These are phyloP conservation scores for Sesia apiformis DNA, from an alignment of 2,888 invertebrate species.

Conservation along the genomic window DNA sequence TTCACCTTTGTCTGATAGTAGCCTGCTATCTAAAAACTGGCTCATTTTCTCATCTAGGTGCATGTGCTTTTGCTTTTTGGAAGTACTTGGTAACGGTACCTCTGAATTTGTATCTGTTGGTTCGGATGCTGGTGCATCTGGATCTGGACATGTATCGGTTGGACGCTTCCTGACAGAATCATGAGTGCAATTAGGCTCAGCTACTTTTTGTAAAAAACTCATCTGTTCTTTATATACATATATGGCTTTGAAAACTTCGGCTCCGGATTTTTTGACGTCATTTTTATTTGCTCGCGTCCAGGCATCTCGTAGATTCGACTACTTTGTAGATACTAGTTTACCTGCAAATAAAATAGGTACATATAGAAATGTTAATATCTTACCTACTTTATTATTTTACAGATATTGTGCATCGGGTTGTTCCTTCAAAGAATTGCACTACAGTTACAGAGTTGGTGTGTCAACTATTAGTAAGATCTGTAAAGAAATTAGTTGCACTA, in stretches of 20 bases:
- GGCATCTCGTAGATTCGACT: conserved; percentile 8
- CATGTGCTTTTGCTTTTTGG: neutral
- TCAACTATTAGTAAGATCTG: conserved; percentile 12
- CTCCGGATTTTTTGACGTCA: conserved; percentile 10
- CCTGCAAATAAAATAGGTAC: conserved; percentile 11
- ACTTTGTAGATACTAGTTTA: conserved; percentile 8
- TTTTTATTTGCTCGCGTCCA: conserved; percentile 10
- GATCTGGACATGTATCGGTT: no score
- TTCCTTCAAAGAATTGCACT: conserved; percentile 12
- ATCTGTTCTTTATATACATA: conserved; percentile 8
- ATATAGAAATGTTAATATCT: no score
- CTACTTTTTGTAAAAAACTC: neutral
- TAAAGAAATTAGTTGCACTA: conserved; percentile 11
- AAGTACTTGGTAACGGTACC: neutral
- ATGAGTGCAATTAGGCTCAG: neutral
- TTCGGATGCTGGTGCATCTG: neutral
- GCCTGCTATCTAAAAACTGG: conserved; percentile 1
- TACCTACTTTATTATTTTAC: conserved; percentile 8
- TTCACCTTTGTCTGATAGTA: neutral
- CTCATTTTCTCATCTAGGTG: conserved; percentile 1
- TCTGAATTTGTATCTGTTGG: neutral
- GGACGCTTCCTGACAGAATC: neutral
- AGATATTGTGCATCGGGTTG: conserved; percentile 7
- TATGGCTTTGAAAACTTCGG: conserved; percentile 6
- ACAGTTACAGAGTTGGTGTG: conserved; percentile 12